Base-by-base conservation (phyloP, 1,140 invertebrate genomes). In the Bursaphelenchus mucronatus region DNA sequence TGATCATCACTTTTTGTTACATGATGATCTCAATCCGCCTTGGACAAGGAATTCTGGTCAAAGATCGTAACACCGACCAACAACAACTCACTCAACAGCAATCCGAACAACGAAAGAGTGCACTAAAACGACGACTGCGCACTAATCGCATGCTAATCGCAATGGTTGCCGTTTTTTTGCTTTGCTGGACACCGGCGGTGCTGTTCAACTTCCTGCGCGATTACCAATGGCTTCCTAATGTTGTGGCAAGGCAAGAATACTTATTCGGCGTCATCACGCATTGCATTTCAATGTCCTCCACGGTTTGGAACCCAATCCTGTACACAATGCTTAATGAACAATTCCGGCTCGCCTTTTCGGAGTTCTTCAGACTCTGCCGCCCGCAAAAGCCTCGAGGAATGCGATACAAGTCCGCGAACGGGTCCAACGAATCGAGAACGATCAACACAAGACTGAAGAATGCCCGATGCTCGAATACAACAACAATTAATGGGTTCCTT, bases 261-360 rank as follows among this genome's bases (percentile, higher is more conserved):
- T 64, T 84, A n/a, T 78, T 82, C 46, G 85, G 85, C 61, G 83
- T 86, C 47, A 71, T 82, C 52, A 84, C 83, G 19, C 85, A 86
- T 73, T 83, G 82, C 70, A 77, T 85, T 30, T 85, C 85, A 8
- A 84, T 86, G 76, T 85, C 82, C 61, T 71, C 83, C 61, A 85
- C 85, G 2, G 84, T 84, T 21, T 76, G 63, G 68, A 72, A 75
- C 54, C 63, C 63, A 41, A 39, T 67, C 10, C 46, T 71, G 17
- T 86, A 86, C 67, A 85, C 84, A 62, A 83, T 84, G 81, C 71
- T 86, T 9, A 85, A 85, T 69, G 71, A 75, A 7, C 76, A 81
- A 66, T 70, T 78, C 30, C 75, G 77, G 40, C 64, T 68, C 11
- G 77, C 74, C 0, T 78, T 78, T 50, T 56, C 69, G 1, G 66